Conservation (phyloP, 2,888 invertebrate genomes). For the Parelbella ahira region DNA sequence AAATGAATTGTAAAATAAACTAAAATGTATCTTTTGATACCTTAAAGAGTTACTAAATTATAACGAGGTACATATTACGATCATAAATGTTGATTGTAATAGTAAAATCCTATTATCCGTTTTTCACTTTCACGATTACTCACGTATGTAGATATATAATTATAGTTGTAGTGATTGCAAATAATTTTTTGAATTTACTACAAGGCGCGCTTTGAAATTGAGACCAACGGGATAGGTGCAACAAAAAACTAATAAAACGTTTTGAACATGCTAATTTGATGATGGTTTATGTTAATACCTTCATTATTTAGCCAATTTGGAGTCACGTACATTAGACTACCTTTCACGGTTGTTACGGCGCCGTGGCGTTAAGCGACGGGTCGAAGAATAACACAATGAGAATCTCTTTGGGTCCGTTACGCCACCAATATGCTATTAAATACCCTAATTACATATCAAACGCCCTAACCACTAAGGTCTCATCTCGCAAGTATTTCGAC, state of each 20-base stretch:
- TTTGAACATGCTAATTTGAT: no score
- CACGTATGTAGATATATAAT: no score
- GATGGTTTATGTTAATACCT: no score
- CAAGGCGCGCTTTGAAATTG: conserved; percentile 10
- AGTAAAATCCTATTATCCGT: no score
- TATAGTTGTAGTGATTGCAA: neutral
- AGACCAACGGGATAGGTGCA: no score
- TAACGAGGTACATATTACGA: no score
- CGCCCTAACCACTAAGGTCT: conserved; percentile 68
- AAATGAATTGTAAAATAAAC: no score
- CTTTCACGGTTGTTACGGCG: conserved; percentile 50
- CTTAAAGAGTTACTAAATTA: no score
- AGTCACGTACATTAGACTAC: conserved; percentile 45
- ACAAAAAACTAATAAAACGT: no score
- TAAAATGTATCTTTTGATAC: no score
- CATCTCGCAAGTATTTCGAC: conserved; percentile 59
- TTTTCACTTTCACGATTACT: no score
- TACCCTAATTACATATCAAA: conserved; percentile 76
- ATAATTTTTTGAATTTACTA: conserved; percentile 1
- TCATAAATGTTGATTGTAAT: no score
- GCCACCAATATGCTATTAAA: conserved; percentile 64
- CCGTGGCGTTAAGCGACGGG: conserved; percentile 43
- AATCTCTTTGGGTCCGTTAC: conserved; percentile 68
- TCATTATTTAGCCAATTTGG: conserved; percentile 42
- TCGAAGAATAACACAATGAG: conserved; percentile 62